Evolutionary conservation across 2,113 vertebrate species (phyloP), one percentile per base, ranked within the genome.

Genomic region (Podarcis cretensis): DNA sequence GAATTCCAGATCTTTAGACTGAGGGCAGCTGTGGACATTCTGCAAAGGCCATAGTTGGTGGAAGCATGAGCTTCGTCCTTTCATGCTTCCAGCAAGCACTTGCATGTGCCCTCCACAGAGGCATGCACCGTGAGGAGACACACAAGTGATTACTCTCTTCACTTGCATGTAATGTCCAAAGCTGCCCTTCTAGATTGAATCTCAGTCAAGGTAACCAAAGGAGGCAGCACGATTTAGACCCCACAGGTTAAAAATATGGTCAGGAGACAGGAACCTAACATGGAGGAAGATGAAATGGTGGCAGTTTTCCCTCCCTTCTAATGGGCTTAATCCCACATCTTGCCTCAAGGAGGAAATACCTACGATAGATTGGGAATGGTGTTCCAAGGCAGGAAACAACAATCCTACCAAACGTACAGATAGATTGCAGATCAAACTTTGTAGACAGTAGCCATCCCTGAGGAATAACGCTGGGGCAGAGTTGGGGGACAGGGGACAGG

Each of bases 401-500:
- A 74, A 40, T 43, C 48, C 68, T 18, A 57, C 79, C 79, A 82
- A 68, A 74, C 68, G 37, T 35, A 25, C 77, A 81, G 21, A 75
- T 9, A 82, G 69, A 82, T 12, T 30, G 35, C 78, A 75, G 79
- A 82, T 65, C 81, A 84, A 71, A 23, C 81, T 59, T 84, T 54
- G n/a, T 69, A 84, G 81, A 77, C 32, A 37, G 74, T 78, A 84
- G 81, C 40, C 65, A 78, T 89, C 87, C 87, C 87, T 89, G 87
- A 89, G 81, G 87, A 83, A 84, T 77, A 75, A 89, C 23, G 32
- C 40, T 8, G 74, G 80, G 21, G 35, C 9, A 3, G 20, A 10
- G 37, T 23, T 59, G 25, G 32, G 82, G 27, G 43, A 7, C 3
- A 14, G 66, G 10, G 48, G 48, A 54, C 48, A 54, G 48, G 48